Conservation (phyloP, 2,888 invertebrate genomes). For the Dyspetes luteomarginatus region DNA sequence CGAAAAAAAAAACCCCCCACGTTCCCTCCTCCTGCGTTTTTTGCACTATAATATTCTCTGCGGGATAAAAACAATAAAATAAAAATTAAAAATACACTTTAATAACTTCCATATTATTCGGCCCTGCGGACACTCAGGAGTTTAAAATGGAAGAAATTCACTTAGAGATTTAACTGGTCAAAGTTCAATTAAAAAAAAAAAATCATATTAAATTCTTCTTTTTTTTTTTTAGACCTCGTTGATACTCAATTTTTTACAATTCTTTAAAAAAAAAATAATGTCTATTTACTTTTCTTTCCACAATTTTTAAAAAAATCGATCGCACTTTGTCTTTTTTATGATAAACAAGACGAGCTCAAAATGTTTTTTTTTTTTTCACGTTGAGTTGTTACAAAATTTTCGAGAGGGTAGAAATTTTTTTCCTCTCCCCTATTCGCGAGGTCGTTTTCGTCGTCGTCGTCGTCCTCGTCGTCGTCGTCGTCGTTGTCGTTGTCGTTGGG, state of each 20-base stretch:
- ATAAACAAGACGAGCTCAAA: not conserved
- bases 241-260: not conserved
- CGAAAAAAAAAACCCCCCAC: no score
- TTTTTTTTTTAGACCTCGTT: constrained; percentile 16
- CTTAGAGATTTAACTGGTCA: no score
- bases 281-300: not conserved
- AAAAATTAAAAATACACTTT: no score
- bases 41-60: no score
- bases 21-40: no score
- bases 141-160: no score
- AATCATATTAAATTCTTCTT: not conserved
- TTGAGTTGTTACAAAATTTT: constrained; percentile 5
- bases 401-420: constrained; percentile 22
- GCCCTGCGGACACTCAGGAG: no score
- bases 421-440: not conserved
- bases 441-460: not conserved
- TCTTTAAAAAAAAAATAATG: not conserved
- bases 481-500: constrained; percentile 31
- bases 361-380: not conserved
- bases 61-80: no score
- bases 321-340: not conserved
- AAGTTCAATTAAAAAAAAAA: no score
- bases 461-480: constrained; percentile 21
- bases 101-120: no score
- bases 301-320: not conserved